phyloP scores from a whole-genome alignment of 2,888 invertebrate genomes.

The Poecilobothrus nobilitatus region DNA sequence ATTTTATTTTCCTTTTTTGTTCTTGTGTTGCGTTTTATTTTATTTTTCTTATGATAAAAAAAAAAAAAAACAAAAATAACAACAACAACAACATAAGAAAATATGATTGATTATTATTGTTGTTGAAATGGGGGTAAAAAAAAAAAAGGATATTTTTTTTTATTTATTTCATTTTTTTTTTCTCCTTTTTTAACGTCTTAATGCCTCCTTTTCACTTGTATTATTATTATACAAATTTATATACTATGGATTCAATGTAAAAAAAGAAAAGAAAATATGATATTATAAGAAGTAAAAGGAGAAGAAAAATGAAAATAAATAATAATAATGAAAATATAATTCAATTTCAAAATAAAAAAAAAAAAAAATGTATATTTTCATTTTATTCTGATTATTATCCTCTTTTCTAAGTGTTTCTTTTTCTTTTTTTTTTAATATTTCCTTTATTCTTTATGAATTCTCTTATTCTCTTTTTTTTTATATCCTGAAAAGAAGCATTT shows the following conservation, averaged over 20 bases:
- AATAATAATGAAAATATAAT: conserved; percentile 1
- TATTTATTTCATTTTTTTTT: neutral
- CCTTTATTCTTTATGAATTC: too few species aligned
- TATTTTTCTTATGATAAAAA: too few species aligned
- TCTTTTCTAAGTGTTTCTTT: too few species aligned
- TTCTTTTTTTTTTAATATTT: too few species aligned
- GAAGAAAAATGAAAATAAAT: neutral
- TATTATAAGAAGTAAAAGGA: neutral
- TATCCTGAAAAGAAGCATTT: too few species aligned
- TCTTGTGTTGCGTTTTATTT: neutral
- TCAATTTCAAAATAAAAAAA: neutral
- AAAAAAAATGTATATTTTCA: too few species aligned
- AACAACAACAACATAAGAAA: neutral
- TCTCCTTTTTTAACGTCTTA: neutral
- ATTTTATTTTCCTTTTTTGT: neutral
- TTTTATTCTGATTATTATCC: too few species aligned
- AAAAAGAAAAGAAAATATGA: neutral
- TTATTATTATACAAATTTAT: too few species aligned
- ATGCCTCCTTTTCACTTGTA: neutral
- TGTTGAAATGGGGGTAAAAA: neutral
- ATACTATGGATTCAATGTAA: neutral
- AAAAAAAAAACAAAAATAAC: too few species aligned
- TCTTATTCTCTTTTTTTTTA: too few species aligned
- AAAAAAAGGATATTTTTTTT: neutral
- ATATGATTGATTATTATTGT: neutral